Evolutionary conservation across 2,888 invertebrate genomes (phyloP), one percentile per base, ranked within the genome.

Genomic region (Philonicus albiceps): DNA sequence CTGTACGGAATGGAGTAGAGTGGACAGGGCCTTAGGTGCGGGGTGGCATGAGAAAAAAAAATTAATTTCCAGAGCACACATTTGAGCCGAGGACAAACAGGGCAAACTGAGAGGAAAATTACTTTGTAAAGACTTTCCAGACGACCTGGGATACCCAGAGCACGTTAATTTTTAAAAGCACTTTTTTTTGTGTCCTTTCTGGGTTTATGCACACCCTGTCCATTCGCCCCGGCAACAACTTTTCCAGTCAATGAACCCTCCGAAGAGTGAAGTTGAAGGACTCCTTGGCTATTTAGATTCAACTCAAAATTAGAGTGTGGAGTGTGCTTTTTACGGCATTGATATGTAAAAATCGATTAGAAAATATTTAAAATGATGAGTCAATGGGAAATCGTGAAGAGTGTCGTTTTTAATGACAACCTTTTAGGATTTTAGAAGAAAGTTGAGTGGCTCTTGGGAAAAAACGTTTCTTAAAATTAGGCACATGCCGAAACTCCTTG

Each of bases 1-100:
- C 64, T 64, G 7, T 64, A 0, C 19, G 49, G 11, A 49, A 6
- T 5, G 49, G 49, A 6, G n/a, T 1, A n/a, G 1, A n/a, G 49
- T 7, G 64, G 19, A 27, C n/a, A n/a, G 49, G 64, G 64, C 7
- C 5, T 64, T 22, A 16, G 16, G 40, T 43, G 13, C 40, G 16
- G 16, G 16, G 22, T 64, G 64, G 64, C 64, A 64, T 22, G 64
- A 30, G 78, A 78, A 27, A 78, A 78, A 27, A 78, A 43, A 53
- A 78, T 78, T 78, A 78, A 78, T 78, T 78, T 78, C 27, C 78
- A 49, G 43, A 30, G 78, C 78, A 78, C 43, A 78, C 78, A 78
- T 27, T 64, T 22, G 64, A 64, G 64, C 22, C 64, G 22, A 64
- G 22, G 64, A 64, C 64, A 64, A 64, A 64, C 64, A 64, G 64